A percentile compares a stretch with the other conserved stretches of the same genome.
These are phyloP conservation scores for Amphipyra tragopoginis DNA, from an alignment of 2,888 invertebrate genomes.

Conservation along the genomic window DNA sequence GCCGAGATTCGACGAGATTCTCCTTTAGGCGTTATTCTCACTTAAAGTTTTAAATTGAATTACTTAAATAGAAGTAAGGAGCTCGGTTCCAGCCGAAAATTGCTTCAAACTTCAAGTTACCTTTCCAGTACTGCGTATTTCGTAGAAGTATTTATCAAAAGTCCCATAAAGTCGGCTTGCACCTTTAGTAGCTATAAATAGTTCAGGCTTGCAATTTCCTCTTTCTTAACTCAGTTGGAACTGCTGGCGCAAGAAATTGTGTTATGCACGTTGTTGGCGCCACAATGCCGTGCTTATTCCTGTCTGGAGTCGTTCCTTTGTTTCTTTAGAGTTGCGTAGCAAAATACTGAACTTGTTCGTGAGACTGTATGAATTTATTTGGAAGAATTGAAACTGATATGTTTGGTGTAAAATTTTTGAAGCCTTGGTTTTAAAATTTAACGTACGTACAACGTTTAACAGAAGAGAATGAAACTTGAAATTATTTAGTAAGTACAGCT, in stretches of 20 bases:
- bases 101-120: slow-evolving; percentile 32
- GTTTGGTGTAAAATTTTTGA: slow-evolving; percentile 4
- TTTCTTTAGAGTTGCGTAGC: slow-evolving; percentile 30
- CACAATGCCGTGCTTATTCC: slow-evolving; percentile 41
- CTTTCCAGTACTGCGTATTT: slow-evolving; percentile 19
- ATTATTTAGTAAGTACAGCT: too few relatives aligned
- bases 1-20: slow-evolving; percentile 26
- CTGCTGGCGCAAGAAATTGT: slow-evolving; percentile 54
- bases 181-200: slow-evolving; percentile 55
- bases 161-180: slow-evolving; percentile 35
- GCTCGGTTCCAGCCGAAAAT: slow-evolving; percentile 31
- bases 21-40: slow-evolving; percentile 42
- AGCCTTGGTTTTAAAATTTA: too few relatives aligned
- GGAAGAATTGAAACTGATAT: slow-evolving; percentile 10
- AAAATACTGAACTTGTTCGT: slow-evolving; percentile 22
- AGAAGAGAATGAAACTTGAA: too few relatives aligned
- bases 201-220: slow-evolving; percentile 57
- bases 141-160: slow-evolving; percentile 52
- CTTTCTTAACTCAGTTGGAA: slow-evolving; percentile 49
- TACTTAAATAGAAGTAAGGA: slow-evolving; percentile 20
- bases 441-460: too few relatives aligned
- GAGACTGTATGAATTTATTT: slow-evolving; percentile 22
- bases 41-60: slow-evolving; percentile 55
- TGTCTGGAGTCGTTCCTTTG: slow-evolving; percentile 41
- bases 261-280: slow-evolving; percentile 49